Conservation (phyloP, 1,140 invertebrate genomes). For the Brachionus manjavacas region DNA sequence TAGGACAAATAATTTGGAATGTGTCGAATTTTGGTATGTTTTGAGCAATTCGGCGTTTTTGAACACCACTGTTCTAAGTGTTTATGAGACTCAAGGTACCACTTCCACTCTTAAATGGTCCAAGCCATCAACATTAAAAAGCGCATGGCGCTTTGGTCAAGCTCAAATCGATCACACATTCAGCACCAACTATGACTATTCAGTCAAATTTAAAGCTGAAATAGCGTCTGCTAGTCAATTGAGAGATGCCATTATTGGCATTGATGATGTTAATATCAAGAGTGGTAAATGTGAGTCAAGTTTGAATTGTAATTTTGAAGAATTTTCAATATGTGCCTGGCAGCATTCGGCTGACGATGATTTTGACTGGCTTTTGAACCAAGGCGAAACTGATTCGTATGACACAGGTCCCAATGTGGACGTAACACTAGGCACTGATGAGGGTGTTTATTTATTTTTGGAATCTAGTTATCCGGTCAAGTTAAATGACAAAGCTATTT, state of each 20-base stretch:
- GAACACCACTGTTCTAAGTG: background rate
- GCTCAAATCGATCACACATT: background rate
- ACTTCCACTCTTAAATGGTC: background rate
- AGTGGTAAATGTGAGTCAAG: background rate
- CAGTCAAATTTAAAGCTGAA: background rate
- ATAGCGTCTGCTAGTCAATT: conserved; percentile 43
- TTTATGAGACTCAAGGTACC: background rate
- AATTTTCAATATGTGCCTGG: conserved; percentile 47
- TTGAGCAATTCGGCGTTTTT: background rate
- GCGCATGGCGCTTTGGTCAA: conserved; percentile 9
- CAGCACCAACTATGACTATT: background rate
- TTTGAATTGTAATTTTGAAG: conserved; percentile 46
- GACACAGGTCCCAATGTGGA: conserved; percentile 47
- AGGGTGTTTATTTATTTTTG: conserved; percentile 73
- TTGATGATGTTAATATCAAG: conserved; percentile 21
- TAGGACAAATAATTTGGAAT: background rate
- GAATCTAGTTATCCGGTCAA: conserved; percentile 65
- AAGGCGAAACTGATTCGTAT: conserved; percentile 44
- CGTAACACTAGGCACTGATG: conserved; percentile 3
- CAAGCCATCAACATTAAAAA: background rate
- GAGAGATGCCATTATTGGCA: conserved; percentile 13
- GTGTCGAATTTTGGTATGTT: conserved; percentile 37
- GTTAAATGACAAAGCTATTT: conserved; percentile 67
- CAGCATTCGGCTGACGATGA: conserved; percentile 46
- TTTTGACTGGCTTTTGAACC: conserved; percentile 45